These are phyloP conservation scores for Iphiclides podalirius DNA, from an alignment of 2,888 invertebrate species.

Conservation along the genomic window DNA sequence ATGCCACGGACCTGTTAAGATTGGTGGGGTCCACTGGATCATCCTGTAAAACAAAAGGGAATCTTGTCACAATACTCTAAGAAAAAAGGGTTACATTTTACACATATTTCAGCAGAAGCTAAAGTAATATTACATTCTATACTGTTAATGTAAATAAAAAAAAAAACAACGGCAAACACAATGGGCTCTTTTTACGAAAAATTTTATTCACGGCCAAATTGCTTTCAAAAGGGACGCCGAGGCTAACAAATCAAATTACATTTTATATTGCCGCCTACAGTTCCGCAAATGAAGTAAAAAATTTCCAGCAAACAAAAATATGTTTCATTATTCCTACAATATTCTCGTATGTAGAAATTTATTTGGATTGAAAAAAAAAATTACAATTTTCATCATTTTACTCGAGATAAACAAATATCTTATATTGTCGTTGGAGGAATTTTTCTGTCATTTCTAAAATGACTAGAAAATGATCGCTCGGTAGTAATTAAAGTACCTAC, in stretches of 20 bases:
- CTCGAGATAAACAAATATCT: no score
- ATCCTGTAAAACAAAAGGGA: conserved; percentile 46
- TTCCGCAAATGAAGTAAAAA: neutral
- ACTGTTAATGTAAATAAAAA: neutral
- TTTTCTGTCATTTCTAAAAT: no score
- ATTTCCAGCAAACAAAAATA: neutral
- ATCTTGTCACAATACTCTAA: neutral
- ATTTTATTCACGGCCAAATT: neutral
- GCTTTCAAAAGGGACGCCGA: neutral
- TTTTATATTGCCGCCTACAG: neutral
- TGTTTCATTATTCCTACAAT: neutral
- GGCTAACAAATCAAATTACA: neutral
- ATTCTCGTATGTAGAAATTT: no score
- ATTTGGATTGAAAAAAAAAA: no score
- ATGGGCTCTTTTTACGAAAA: neutral
- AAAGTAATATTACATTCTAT: neutral
- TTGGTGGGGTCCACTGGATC: conserved; percentile 45
- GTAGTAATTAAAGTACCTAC: no score
- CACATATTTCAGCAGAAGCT: neutral
- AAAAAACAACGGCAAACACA: neutral
- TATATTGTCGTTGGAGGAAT: neutral
- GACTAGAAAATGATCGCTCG: neutral
- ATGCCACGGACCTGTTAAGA: conserved; percentile 45
- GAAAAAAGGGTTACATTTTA: neutral
- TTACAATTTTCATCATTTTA: no score